Evolutionary conservation across 2,888 invertebrate species (phyloP), one percentile per base, ranked within the genome.

Genomic region (Dryadula phaetusa): DNA sequence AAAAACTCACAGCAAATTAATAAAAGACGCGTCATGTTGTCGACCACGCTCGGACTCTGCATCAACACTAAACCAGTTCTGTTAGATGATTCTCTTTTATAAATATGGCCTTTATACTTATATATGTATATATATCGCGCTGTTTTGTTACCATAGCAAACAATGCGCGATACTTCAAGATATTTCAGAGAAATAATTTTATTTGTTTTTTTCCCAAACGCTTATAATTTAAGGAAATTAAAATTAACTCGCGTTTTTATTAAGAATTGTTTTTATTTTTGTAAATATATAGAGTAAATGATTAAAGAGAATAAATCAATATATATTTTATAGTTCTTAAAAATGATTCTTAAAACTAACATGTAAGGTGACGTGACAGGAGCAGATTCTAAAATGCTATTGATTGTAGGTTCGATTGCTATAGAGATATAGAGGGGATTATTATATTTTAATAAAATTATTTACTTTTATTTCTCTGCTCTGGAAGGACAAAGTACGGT

Each of bases 1-100:
- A 52, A 16, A 32, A 32, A 74, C 76, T 76, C 64, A 76, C 76
- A 62, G 65, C 53, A 72, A 46, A 64, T 42, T n/a, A 72, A 64
- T 46, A 72, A 49, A 14, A 71, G 34, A 18, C 46, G 61, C 70
- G 72, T 70, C 70, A 73, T 75, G 52, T 62, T 75, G 74, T 68
- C 69, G 63, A 75, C 69, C 68, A 69, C 75, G 53, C 62, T 69
- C 75, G 70, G 73, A 72, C 72, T 78, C 73, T 75, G 70, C 74
- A 72, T 70, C 64, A 44, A 74, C 74, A 85, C 83, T 83, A 79
- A 52, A 82, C 82, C 75, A 76, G 77, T 81, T 77, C 56, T 32
- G 44, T 58, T 40, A 56, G 69, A 54, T 66, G 66, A 67, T 70
- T 69, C 73, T 74, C 78, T 76, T 70, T 76, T 56, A 56, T 78